Percentiles rank a stretch among this genome's conserved stretches.
Evolutionary conservation across 2,888 invertebrate species (phyloP).

Genomic region (Spilarctia lutea): DNA sequence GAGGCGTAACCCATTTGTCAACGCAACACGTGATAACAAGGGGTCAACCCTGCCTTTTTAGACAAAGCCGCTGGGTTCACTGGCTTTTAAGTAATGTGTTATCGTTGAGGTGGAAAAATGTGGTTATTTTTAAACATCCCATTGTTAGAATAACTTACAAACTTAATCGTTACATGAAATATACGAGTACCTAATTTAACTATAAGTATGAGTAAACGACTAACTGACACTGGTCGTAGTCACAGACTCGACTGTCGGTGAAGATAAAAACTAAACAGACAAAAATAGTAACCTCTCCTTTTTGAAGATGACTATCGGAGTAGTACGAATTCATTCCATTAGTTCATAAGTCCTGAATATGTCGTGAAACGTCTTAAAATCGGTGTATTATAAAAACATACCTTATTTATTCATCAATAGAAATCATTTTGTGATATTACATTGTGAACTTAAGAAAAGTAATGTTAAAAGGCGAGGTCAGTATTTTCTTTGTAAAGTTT

Average conservation of each 20-base stretch:
- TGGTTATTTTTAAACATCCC: neutral
- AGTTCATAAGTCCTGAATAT: neutral
- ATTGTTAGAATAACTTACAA: neutral
- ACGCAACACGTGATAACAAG: slow-evolving; percentile 71
- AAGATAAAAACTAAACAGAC: neutral
- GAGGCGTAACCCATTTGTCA: slow-evolving; percentile 81
- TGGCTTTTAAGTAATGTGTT: slow-evolving; percentile 45
- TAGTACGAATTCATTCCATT: neutral
- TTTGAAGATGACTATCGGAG: neutral
- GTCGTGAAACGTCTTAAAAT: neutral
- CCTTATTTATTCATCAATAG: neutral
- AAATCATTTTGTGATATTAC: neutral
- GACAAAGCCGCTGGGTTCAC: slow-evolving; percentile 50
- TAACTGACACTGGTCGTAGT: neutral
- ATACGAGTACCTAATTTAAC: too few relatives aligned
- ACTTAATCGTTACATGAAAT: neutral
- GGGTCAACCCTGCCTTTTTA: slow-evolving; percentile 49
- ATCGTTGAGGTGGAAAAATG: slow-evolving; percentile 9
- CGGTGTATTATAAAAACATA: neutral
- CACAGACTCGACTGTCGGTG: neutral
- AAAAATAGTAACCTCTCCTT: neutral
- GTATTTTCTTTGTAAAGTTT: neutral
- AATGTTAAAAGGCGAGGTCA: neutral
- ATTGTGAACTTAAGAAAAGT: neutral
- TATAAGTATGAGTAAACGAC: too few relatives aligned